These are phyloP conservation scores for Leptonema lineaticorne DNA, from an alignment of 1,140 invertebrate genomes.

Conservation along the genomic window DNA sequence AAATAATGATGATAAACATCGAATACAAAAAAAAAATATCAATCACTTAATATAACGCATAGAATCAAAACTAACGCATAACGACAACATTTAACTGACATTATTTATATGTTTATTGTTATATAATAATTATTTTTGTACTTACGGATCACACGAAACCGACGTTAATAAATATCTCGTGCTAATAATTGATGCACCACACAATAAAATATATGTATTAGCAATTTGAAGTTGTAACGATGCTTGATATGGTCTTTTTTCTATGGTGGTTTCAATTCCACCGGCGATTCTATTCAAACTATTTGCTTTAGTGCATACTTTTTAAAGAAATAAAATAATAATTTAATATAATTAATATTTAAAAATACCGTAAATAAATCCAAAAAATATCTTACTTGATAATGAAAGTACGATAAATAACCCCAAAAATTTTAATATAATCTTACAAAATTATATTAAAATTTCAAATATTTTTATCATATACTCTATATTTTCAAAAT, in stretches of 20 bases:
- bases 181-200: conserved; percentile 51
- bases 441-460: too few relatives aligned
- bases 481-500: too few relatives aligned
- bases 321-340: background rate
- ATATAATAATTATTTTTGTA: background rate
- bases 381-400: background rate
- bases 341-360: background rate
- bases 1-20: too few relatives aligned
- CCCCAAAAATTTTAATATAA: background rate
- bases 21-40: too few relatives aligned
- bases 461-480: too few relatives aligned
- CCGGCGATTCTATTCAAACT: conserved; percentile 44
- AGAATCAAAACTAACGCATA: too few relatives aligned
- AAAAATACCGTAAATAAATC: background rate
- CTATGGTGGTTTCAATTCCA: conserved; percentile 43
- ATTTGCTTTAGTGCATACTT: background rate
- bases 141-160: conserved; percentile 52
- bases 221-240: conserved; percentile 36
- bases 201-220: conserved; percentile 40
- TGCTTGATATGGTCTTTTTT: conserved; percentile 45
- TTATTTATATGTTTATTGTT: too few relatives aligned
- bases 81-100: too few relatives aligned
- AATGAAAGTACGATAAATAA: background rate
- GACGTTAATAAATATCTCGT: conserved; percentile 52
- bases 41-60: too few relatives aligned